Conservation (phyloP, 2,888 invertebrate species). For the Stegophylla sp. region DNA sequence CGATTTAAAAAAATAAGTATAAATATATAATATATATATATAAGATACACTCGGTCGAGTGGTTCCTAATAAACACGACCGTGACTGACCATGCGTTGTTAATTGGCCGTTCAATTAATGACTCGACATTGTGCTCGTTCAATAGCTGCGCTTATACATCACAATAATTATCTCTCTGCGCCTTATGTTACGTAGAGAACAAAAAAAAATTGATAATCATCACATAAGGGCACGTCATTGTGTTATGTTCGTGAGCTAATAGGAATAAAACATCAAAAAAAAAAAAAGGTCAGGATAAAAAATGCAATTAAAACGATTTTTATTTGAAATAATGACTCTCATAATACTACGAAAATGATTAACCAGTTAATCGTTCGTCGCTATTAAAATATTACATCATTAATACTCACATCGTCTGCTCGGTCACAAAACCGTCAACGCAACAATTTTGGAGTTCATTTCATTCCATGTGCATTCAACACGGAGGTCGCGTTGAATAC, state of each 20-base stretch:
- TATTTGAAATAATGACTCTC: no score
- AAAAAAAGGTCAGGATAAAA: no score
- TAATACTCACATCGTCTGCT: no score
- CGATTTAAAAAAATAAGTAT: neutral
- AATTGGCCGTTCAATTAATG: slow-evolving; percentile 22
- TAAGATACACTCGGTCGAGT: slow-evolving; percentile 11
- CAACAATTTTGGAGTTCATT: neutral
- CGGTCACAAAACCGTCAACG: neutral
- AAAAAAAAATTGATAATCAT: no score
- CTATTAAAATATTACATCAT: no score
- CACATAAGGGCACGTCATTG: no score
- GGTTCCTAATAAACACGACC: slow-evolving; percentile 14
- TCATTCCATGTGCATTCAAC: neutral
- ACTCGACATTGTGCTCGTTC: neutral
- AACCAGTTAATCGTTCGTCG: no score
- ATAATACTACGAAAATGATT: no score
- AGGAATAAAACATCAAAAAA: no score
- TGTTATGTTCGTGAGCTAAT: no score
- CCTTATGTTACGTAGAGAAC: neutral
- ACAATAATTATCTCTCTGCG: neutral
- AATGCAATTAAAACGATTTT: no score
- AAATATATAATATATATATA: neutral
- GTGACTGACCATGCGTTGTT: neutral
- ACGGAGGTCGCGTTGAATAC: neutral
- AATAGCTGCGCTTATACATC: neutral